Percentiles rank a stretch among this genome's conserved stretches.
phyloP scores from a whole-genome alignment of 2,113 vertebrate species.

The Menura novaehollandiae region DNA sequence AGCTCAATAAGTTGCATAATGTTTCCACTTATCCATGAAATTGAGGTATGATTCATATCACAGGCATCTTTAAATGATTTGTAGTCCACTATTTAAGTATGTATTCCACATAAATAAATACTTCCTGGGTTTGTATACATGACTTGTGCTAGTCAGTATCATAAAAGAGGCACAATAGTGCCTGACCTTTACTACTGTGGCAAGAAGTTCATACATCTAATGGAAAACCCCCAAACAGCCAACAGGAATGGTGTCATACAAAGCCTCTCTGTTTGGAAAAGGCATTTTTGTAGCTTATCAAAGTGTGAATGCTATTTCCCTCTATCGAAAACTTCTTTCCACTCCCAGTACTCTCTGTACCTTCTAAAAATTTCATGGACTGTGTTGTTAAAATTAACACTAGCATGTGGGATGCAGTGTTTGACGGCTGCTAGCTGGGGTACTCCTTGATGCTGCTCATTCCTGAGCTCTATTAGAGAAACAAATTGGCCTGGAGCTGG shows the following conservation, averaged over 20 bases:
- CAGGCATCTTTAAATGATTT: constrained; percentile 55
- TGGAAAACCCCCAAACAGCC: background rate
- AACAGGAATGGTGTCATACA: background rate
- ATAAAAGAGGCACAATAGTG: constrained; percentile 23
- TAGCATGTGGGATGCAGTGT: background rate
- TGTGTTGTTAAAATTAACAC: background rate
- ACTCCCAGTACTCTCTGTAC: background rate
- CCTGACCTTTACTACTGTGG: constrained; percentile 9
- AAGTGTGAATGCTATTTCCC: background rate
- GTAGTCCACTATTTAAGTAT: constrained; percentile 22
- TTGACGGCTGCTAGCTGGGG: background rate
- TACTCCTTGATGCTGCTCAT: background rate
- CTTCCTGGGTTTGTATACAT: constrained; percentile 30
- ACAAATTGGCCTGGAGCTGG: background rate
- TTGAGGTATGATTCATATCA: constrained; percentile 57
- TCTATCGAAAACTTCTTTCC: background rate
- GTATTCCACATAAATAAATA: constrained; percentile 48
- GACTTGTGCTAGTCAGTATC: constrained; percentile 19
- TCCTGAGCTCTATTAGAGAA: background rate
- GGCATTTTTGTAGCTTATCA: background rate
- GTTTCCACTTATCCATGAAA: constrained; percentile 58
- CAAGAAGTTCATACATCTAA: constrained; percentile 8
- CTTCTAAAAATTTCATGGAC: background rate
- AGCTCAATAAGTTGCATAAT: constrained; percentile 53
- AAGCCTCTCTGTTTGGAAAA: constrained; percentile 6